A percentile compares a stretch with the other conserved stretches of the same genome.
These are phyloP conservation scores for Bubo scandiacus DNA, from an alignment of 2,113 vertebrate species.

Conservation along the genomic window DNA sequence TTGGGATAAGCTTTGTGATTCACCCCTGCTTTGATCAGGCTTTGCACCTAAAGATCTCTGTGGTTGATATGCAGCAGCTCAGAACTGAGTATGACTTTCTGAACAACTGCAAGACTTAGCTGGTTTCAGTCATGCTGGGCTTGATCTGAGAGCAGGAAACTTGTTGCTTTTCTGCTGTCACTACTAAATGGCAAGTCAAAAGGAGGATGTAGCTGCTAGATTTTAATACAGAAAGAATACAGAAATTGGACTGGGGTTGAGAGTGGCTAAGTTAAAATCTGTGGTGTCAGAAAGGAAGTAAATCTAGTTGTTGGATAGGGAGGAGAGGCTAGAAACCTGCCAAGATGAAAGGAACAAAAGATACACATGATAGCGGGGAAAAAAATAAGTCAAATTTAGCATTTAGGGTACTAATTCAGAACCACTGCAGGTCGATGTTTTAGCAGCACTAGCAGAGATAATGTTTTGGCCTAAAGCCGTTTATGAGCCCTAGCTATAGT, in stretches of 20 bases:
- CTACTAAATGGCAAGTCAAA: neutral
- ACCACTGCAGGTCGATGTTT: neutral
- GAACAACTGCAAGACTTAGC: neutral
- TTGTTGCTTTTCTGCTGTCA: neutral
- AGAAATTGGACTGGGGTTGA: neutral
- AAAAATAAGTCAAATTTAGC: neutral
- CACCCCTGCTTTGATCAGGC: neutral
- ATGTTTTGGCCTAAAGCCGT: neutral
- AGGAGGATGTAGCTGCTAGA: neutral
- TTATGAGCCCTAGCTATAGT: neutral
- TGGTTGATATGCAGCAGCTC: neutral
- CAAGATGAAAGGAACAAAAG: neutral
- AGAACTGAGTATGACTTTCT: neutral
- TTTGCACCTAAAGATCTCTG: neutral
- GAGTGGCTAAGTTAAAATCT: neutral
- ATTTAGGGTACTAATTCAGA: neutral
- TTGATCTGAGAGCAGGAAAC: neutral
- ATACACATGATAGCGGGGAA: fast-evolving
- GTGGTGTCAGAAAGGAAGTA: neutral
- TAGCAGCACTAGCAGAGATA: fast-evolving
- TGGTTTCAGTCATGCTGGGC: neutral
- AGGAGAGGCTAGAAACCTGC: neutral
- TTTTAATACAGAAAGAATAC: neutral
- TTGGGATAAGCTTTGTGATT: neutral
- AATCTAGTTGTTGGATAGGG: neutral